A percentile compares a stretch with the other conserved stretches of the same genome.
Evolutionary conservation across 2,797 vertebrate genomes (phyloP).

Genomic region (Fistularia tabacaria): DNA sequence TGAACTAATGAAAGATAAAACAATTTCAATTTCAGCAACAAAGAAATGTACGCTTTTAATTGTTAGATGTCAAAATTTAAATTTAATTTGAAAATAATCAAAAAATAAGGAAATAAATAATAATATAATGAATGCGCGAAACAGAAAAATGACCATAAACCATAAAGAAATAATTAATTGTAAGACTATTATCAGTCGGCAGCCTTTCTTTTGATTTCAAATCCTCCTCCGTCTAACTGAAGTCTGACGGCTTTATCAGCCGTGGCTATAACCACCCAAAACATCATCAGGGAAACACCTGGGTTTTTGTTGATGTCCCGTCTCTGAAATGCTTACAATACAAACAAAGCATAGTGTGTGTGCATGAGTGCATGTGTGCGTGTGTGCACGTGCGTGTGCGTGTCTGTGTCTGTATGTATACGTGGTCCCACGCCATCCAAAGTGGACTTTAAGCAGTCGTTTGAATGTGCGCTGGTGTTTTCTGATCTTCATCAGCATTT

Average conservation of each 20-base stretch:
- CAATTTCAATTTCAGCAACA: no score
- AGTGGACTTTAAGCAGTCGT: slow-evolving; percentile 25
- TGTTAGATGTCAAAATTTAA: no score
- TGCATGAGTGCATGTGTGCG: slow-evolving; percentile 44
- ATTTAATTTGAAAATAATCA: no score
- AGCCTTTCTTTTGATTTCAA: no score
- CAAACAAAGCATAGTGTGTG: slow-evolving; percentile 70
- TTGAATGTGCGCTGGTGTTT: slow-evolving; percentile 15
- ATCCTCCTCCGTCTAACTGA: no score
- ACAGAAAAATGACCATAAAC: no score
- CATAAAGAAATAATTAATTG: no score
- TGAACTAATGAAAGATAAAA: no score
- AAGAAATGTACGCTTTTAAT: no score
- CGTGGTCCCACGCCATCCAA: slow-evolving; percentile 2
- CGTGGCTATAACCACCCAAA: slow-evolving; percentile 57
- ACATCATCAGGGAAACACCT: slow-evolving; percentile 69
- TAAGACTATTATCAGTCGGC: no score
- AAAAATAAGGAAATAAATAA: no score
- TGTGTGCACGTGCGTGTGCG: slow-evolving; percentile 31
- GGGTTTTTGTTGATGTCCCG: slow-evolving; percentile 66
- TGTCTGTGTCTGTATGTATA: slow-evolving; percentile 17
- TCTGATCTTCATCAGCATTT: slow-evolving; percentile 50
- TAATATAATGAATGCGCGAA: no score
- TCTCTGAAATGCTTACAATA: slow-evolving; percentile 74
- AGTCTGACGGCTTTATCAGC: slow-evolving; percentile 45